phyloP scores from a whole-genome alignment of 2,888 invertebrate species.

The Parnassius orleans region DNA sequence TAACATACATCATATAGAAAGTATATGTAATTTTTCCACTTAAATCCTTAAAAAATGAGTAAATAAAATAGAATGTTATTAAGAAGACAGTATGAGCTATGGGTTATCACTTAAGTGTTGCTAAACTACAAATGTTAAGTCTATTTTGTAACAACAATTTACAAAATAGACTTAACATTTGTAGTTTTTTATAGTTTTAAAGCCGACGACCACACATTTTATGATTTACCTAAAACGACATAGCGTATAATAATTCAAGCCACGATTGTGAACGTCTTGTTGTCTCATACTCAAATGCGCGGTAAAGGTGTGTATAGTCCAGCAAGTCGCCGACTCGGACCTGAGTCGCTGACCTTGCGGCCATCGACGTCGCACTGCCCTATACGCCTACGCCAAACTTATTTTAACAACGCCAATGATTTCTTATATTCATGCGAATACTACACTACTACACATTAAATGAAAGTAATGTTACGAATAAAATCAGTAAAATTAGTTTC shows the following conservation, averaged over 20 bases:
- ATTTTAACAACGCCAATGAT: constrained; percentile 21
- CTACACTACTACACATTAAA: too few species aligned
- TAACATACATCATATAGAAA: not conserved
- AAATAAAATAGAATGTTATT: not conserved
- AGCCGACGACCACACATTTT: too few species aligned
- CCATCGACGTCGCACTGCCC: constrained; percentile 39
- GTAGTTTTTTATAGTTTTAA: too few species aligned
- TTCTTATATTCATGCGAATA: too few species aligned
- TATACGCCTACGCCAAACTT: constrained; percentile 45
- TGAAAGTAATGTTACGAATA: too few species aligned
- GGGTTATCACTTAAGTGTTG: not conserved
- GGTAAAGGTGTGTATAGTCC: constrained; percentile 9
- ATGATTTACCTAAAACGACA: too few species aligned
- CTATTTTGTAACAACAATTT: not conserved
- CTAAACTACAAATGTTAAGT: not conserved
- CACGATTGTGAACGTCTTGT: not conserved
- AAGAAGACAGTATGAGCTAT: too few species aligned
- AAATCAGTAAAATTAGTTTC: too few species aligned
- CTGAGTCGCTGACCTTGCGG: constrained; percentile 74
- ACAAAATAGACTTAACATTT: too few species aligned
- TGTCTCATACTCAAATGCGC: constrained; percentile 8
- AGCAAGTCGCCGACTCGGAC: constrained; percentile 35
- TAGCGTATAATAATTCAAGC: not conserved
- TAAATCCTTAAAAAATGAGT: not conserved
- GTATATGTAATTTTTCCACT: not conserved